These are phyloP conservation scores for Drosophila quasianomalipes DNA, from an alignment of 2,888 invertebrate genomes.

Conservation along the genomic window DNA sequence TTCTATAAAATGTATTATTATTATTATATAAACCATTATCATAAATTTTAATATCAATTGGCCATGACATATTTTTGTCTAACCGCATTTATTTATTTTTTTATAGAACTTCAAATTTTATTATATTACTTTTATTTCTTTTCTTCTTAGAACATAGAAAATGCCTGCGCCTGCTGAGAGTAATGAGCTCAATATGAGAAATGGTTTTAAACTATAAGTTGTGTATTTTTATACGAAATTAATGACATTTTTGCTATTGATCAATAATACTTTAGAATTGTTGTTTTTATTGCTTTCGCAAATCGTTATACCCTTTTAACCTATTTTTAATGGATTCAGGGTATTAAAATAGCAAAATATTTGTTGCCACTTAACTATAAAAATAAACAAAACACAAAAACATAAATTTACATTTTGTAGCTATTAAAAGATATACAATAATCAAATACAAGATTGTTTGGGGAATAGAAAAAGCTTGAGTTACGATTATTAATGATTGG, in stretches of 20 bases:
- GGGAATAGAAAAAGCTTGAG: neutral
- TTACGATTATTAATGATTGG: neutral
- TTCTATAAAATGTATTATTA: no score
- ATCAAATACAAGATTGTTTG: neutral
- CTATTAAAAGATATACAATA: neutral
- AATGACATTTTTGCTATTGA: no score
- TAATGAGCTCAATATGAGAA: no score
- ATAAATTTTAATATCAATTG: neutral
- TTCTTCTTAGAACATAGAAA: no score
- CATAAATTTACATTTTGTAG: neutral
- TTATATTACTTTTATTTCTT: no score
- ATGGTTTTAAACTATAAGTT: no score
- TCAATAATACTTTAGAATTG: neutral
- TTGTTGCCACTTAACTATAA: neutral
- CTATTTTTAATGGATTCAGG: neutral
- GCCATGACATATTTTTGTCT: neutral
- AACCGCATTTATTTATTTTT: neutral
- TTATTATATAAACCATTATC: neutral
- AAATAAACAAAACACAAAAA: neutral
- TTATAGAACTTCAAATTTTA: neutral
- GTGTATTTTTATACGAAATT: no score
- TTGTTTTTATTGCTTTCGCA: neutral
- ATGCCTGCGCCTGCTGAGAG: no score
- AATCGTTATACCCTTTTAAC: neutral
- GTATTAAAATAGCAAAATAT: neutral